Percentiles rank a stretch among this genome's conserved stretches.
These are phyloP conservation scores for Vulpes ferrilata DNA, from an alignment of 2,113 vertebrate genomes.

Conservation along the genomic window DNA sequence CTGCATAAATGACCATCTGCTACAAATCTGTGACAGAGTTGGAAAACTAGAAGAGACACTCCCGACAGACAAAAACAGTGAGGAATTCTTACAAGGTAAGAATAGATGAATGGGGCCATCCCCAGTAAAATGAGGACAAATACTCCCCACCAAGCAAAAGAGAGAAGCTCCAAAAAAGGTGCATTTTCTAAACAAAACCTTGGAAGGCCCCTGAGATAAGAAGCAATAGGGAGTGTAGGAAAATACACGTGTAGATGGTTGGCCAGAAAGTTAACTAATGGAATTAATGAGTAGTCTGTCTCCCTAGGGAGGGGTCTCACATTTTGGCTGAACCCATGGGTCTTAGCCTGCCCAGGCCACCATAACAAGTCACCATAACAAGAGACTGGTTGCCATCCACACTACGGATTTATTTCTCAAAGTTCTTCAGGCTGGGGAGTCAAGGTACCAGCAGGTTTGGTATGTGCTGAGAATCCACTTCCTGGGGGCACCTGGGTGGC, in stretches of 20 bases:
- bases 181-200: neutral
- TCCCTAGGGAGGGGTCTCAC: neutral
- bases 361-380: neutral
- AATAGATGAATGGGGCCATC: neutral
- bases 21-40: neutral
- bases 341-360: neutral
- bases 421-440: neutral
- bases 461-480: neutral
- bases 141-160: neutral
- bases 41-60: neutral
- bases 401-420: too few relatives aligned
- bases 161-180: too few relatives aligned
- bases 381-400: neutral
- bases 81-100: neutral
- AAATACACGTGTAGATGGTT: too few relatives aligned
- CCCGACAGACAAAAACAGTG: neutral
- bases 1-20: neutral
- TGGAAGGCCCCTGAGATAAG: neutral
- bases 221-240: neutral
- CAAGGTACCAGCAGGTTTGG: neutral
- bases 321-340: neutral
- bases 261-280: neutral
- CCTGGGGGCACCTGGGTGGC: neutral
- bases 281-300: neutral
- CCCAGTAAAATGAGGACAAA: neutral